A percentile compares a stretch with the other conserved stretches of the same genome.
Conservation (phyloP, 2,888 invertebrate species). For the Agrenia bidenticulata region DNA sequence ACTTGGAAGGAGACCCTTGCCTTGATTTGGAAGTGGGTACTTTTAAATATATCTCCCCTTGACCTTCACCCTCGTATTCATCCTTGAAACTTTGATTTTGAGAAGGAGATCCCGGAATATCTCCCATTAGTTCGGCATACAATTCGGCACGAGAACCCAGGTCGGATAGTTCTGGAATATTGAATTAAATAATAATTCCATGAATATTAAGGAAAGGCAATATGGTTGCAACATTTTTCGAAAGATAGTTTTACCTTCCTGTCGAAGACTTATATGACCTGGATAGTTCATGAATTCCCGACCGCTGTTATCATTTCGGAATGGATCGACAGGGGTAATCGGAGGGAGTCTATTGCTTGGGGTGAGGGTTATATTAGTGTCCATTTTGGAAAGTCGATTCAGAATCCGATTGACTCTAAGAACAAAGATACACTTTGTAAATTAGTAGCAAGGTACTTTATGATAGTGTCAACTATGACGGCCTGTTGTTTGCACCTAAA, state of each 20-base stretch:
- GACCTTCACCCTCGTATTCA: too few species aligned
- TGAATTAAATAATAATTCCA: too few species aligned
- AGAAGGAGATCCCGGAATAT: too few species aligned
- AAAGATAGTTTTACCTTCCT: too few species aligned
- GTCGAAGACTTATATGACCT: conserved; percentile 1
- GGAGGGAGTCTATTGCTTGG: conserved; percentile 25
- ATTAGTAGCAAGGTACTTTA: conserved; percentile 9
- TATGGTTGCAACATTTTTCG: too few species aligned
- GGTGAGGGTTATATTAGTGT: conserved; percentile 14
- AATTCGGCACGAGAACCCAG: too few species aligned
- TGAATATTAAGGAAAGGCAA: too few species aligned
- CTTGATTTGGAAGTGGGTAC: too few species aligned
- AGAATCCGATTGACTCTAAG: conserved; percentile 38
- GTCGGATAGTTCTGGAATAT: too few species aligned
- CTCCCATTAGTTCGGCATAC: too few species aligned
- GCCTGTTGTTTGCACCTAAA: conserved; percentile 30
- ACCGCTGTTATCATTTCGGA: conserved; percentile 27
- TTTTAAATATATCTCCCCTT: too few species aligned
- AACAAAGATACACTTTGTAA: neutral
- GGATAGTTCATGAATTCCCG: conserved; percentile 35
- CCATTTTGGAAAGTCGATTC: conserved; percentile 24
- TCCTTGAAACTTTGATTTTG: neutral
- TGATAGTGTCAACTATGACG: neutral
- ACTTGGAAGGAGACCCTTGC: too few species aligned
- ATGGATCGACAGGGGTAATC: conserved; percentile 31